These are phyloP conservation scores for Chrosomus eos DNA, from an alignment of 2,797 vertebrate species.

Conservation along the genomic window DNA sequence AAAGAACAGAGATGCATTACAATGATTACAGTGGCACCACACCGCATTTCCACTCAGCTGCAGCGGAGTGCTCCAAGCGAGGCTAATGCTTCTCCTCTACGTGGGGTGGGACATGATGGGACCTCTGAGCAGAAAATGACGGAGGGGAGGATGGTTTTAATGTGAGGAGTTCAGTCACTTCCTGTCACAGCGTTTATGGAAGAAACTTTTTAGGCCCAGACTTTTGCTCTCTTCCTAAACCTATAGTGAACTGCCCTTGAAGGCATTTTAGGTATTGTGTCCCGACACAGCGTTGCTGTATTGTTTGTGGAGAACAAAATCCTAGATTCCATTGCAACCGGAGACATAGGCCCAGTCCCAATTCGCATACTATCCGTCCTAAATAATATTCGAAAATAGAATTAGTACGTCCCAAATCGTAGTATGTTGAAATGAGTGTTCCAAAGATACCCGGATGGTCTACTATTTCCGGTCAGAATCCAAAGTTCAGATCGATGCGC, in stretches of 20 bases:
- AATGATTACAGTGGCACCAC: constrained; percentile 79
- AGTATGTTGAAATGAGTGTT: too few species aligned
- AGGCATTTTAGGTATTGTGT: not conserved
- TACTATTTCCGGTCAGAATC: too few species aligned
- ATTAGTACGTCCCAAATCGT: too few species aligned
- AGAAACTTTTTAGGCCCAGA: constrained; percentile 4
- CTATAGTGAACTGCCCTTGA: not conserved
- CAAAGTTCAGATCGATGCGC: too few species aligned
- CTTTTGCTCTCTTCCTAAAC: not conserved
- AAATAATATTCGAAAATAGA: too few species aligned
- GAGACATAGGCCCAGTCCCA: too few species aligned
- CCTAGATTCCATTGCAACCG: not conserved
- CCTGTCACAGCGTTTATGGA: constrained; percentile 33
- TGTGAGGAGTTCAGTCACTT: constrained; percentile 59
- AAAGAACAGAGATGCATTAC: constrained; percentile 87
- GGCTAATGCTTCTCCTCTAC: constrained; percentile 72
- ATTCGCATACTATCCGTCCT: too few species aligned
- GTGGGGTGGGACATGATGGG: constrained; percentile 49
- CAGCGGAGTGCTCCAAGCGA: constrained; percentile 51
- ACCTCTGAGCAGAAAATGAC: constrained; percentile 52
- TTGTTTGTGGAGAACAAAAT: not conserved
- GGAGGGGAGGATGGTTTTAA: constrained; percentile 58
- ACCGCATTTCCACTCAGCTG: constrained; percentile 60
- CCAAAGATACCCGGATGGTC: too few species aligned
- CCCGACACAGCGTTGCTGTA: not conserved